A percentile compares a stretch with the other conserved stretches of the same genome.
These are phyloP conservation scores for Fundulus diaphanus DNA, from an alignment of 2,797 vertebrate genomes.

Conservation along the genomic window DNA sequence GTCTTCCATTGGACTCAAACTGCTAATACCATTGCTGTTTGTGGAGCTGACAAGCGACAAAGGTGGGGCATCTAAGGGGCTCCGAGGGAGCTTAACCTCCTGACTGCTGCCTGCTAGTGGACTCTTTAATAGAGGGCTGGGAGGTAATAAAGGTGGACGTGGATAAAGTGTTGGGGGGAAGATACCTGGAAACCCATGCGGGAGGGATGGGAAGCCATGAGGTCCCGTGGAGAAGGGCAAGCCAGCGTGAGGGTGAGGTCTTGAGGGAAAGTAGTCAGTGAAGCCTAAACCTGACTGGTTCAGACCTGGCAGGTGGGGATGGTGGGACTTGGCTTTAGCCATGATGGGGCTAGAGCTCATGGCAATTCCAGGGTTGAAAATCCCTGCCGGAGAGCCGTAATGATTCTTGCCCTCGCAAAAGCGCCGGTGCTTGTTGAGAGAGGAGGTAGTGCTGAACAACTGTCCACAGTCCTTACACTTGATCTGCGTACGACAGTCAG, in stretches of 20 bases:
- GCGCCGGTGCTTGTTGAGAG: conserved; percentile 99
- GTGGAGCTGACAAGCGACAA: conserved; percentile 87
- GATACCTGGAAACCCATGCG: conserved; percentile 93
- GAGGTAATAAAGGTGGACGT: conserved; percentile 92
- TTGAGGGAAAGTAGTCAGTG: conserved; percentile 92
- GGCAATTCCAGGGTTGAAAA: conserved; percentile 92
- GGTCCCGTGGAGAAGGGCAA: conserved; percentile 89
- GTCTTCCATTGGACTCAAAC: conserved; percentile 79
- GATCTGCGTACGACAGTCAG: conserved; percentile 99
- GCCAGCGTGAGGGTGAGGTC: conserved; percentile 87
- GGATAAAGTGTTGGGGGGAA: conserved; percentile 95
- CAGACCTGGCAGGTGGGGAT: conserved; percentile 87
- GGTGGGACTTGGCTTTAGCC: conserved; percentile 92
- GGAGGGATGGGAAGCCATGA: conserved; percentile 88
- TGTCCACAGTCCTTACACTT: conserved; percentile 99
- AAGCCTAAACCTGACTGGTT: conserved; percentile 91
- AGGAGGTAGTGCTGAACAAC: conserved; percentile 99
- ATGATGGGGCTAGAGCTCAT: conserved; percentile 91
- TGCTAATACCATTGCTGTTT: conserved; percentile 79
- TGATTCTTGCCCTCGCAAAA: conserved; percentile 99
- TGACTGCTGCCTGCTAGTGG: conserved; percentile 88
- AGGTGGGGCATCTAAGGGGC: conserved; percentile 86
- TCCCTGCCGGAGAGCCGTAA: conserved; percentile 89
- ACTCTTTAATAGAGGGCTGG: conserved; percentile 91
- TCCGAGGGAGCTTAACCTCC: conserved; percentile 90